Conservation (phyloP, 2,797 vertebrate species). For the Macropus fuliginosus region DNA sequence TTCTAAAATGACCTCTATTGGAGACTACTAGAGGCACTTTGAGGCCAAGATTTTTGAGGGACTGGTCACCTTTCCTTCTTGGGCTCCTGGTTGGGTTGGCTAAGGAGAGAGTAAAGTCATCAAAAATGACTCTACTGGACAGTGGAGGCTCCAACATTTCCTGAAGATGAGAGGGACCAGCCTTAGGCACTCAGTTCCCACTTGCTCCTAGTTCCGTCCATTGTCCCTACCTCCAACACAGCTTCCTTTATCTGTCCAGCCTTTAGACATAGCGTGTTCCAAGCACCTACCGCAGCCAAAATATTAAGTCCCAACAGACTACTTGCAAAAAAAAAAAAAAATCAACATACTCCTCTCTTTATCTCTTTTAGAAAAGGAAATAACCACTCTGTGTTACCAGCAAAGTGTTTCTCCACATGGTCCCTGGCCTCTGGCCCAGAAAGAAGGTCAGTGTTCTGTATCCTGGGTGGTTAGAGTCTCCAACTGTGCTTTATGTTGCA, state of each 20-base stretch:
- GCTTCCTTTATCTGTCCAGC: neutral
- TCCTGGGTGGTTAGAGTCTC: neutral
- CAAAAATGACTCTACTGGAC: neutral
- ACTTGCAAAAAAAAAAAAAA: neutral
- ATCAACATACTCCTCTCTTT: neutral
- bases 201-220: neutral
- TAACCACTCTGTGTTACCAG: neutral
- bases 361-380: neutral
- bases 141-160: neutral
- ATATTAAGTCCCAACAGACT: neutral
- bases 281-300: neutral
- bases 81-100: neutral
- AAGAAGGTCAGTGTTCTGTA: neutral
- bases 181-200: neutral
- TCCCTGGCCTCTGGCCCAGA: neutral
- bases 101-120: neutral
- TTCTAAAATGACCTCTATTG: neutral
- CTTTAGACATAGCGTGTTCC: neutral
- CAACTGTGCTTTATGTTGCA: neutral
- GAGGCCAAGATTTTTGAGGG: neutral
- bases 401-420: neutral
- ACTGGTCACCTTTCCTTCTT: neutral
- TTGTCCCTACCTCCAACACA: neutral
- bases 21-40: neutral
- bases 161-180: neutral